phyloP scores from a whole-genome alignment of 1,140 invertebrate genomes.

The Caerostris extrusa region DNA sequence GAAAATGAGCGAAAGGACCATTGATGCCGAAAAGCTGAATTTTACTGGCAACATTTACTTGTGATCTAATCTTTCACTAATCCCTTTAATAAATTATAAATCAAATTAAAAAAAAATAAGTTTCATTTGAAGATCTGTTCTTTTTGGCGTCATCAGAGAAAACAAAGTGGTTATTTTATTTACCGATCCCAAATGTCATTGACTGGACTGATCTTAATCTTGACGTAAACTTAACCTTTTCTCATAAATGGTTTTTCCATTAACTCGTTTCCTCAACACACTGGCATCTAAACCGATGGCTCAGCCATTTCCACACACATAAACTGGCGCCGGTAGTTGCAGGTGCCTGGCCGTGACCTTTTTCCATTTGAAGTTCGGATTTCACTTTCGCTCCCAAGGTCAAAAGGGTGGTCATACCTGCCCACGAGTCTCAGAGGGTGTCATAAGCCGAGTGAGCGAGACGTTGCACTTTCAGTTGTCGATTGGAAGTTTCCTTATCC shows the following conservation, averaged over 20 bases:
- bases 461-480: slow-evolving; percentile 1
- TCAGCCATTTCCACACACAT: background rate
- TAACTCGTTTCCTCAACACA: background rate
- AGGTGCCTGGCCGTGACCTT: slow-evolving; percentile 3
- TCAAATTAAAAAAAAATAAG: no score
- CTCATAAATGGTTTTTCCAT: background rate
- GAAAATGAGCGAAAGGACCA: no score
- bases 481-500: background rate
- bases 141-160: no score
- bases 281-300: background rate
- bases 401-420: slow-evolving; percentile 1
- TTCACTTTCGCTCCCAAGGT: slow-evolving; percentile 34
- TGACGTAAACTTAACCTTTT: background rate
- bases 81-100: no score
- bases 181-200: background rate
- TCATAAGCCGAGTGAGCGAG: background rate
- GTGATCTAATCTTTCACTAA: no score
- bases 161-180: background rate
- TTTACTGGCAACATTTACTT: no score
- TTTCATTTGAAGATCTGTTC: no score
- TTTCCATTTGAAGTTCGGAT: background rate
- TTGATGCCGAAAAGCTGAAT: no score
- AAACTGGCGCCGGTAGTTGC: background rate
- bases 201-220: background rate
- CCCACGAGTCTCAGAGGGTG: background rate